Evolutionary conservation across 2,797 vertebrate species (phyloP).

Genomic region (Tenualosa thibaudeaui): DNA sequence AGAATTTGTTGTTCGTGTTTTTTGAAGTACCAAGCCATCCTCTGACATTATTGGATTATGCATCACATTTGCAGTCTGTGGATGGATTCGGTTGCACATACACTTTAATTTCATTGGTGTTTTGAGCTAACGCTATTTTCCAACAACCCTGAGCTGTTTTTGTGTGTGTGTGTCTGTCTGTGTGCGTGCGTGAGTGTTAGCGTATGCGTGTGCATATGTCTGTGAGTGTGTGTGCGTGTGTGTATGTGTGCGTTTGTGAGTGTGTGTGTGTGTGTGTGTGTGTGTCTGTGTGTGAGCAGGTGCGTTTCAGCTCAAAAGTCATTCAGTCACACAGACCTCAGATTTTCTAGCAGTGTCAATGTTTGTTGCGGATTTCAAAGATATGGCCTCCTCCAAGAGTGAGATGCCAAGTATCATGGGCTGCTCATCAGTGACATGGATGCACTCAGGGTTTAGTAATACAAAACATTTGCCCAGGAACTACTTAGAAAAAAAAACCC

Average conservation of each 20-base stretch:
- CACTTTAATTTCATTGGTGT: neutral
- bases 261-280: too few relatives aligned
- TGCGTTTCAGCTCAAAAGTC: neutral
- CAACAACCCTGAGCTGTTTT: neutral
- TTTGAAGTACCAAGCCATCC: neutral
- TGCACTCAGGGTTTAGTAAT: neutral
- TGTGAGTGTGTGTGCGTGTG: too few relatives aligned
- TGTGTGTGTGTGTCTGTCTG: too few relatives aligned
- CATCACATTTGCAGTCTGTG: neutral
- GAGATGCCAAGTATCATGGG: neutral
- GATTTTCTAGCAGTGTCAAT: neutral
- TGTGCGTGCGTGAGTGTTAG: too few relatives aligned
- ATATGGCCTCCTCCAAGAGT: neutral
- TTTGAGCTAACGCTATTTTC: neutral
- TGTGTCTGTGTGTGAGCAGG: too few relatives aligned
- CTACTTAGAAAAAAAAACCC: neutral
- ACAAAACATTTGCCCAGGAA: neutral
- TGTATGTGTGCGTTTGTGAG: too few relatives aligned
- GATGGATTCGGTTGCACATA: neutral
- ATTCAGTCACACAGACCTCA: neutral
- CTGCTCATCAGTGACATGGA: neutral
- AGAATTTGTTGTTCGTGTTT: neutral
- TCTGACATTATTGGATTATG: neutral
- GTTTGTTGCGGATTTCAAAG: neutral
- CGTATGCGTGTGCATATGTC: too few relatives aligned